Base-by-base conservation (phyloP, 2,113 vertebrate genomes). In the Ptychochromis oligacanthus region DNA sequence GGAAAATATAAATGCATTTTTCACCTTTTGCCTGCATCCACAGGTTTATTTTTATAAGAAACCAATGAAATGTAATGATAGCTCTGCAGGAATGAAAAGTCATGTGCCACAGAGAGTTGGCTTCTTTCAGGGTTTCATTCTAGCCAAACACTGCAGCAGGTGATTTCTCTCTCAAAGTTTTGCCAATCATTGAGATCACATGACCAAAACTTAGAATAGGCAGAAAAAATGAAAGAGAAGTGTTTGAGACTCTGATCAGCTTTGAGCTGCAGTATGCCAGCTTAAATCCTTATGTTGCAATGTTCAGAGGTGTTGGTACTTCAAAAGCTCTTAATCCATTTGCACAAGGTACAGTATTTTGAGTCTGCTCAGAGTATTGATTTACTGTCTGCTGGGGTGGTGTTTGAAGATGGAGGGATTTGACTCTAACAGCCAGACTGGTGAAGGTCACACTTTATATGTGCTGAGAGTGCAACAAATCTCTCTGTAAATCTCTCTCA, bases 11-110 rank as follows among this genome's bases (percentile, higher is more conserved):
- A 38, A 15, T 62, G 26, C 67, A 49, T 79, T 49, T 61, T 58
- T 67, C 18, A 31, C 75, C 17, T 77, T 77, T 46, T 59, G 55
- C 56, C 22, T 67, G 54, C 26, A 87, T 56, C 54, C 36, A 82
- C 46, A 70, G 56, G 28, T 84, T 84, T 84, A 81, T 81, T 70
- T 84, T 84, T 75, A 84, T 59, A 65, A 57, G n/a, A 72, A 84
- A 49, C 8, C 52, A 72, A 54, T 28, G 28, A 72, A 84, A 62
- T 20, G 40, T 57, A 67, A 26, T 58, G 22, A 75, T 24, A 56
- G 77, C 86, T 75, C 72, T 75, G 31, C 62, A 52, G 58, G 31
- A 74, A 61, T 83, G 72, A 75, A 59, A 40, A 20, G 67, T 67
- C 78, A 28, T 59, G 36, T 62, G 36, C 6, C 2, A 55, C 18